Evolutionary conservation across 2,888 invertebrate genomes (phyloP), one percentile per base, ranked within the genome.

Genomic region (Perithous albicinctus): DNA sequence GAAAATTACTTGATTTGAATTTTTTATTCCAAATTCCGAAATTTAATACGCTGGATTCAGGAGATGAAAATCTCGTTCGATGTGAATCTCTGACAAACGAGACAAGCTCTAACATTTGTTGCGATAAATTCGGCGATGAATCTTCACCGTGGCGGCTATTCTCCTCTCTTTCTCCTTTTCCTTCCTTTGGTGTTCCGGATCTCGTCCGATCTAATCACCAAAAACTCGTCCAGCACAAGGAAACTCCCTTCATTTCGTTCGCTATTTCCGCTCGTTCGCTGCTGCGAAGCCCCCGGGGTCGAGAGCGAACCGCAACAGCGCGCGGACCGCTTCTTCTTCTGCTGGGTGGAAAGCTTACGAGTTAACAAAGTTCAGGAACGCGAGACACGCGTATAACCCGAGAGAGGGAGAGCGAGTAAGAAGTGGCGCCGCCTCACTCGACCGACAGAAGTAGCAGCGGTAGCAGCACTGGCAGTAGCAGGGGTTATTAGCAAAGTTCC

Each of bases 401-500:
- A 82, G 76, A 69, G 85, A 82, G 69, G 15, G 26, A 20, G n/a
- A 32, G 67, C 46, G 12, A 41, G 64, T 29, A 38, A 67, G 18
- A 72, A 41, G 78, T 78, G 74, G 78, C 77, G 76, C 73, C 66
- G 48, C 51, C 56, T 35, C 75, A 70, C 75, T 75, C 77, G 35
- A 77, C 72, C 78, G 63, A 35, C 54, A 66, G 72, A 78, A 82
- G 61, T 75, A 75, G 74, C 64, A 66, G 35, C 72, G 48, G 72
- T 54, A 72, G 15, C 29, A 35, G 23, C 23, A 59, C 56, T 15
- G 32, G 56, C 56, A 1, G 56, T 56, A 61, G 35, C 20, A 2
- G 72, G 86, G 86, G 88, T 91, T 92, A 92, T 92, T 92, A 92
- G 90, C 86, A 92, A 92, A 92, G 90, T 92, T 92, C 85, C 86